Base-by-base conservation (phyloP, 2,797 vertebrate genomes). In the Thalassophryne amazonica region DNA sequence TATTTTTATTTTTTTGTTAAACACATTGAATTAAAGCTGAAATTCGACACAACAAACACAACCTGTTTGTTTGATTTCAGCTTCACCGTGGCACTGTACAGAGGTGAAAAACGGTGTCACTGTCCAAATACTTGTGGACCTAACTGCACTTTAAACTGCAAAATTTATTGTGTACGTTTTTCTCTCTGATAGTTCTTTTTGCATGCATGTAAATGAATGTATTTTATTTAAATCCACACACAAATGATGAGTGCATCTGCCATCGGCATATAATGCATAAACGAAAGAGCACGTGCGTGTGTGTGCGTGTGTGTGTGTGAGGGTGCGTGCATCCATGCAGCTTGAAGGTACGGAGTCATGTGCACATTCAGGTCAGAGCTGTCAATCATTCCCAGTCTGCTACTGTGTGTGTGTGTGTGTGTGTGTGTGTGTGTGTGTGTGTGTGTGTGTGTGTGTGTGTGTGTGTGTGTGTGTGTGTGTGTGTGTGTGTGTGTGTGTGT, bases 331-430 rank as follows among this genome's bases (percentile, higher is more conserved):
- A 22, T 28, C 49, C 39, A 45, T 33, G 19, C 83, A 74, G 76
- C 84, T 83, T 15, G 15, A 65, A 76, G 80, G 30, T 16, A 64
- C 62, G 48, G 41, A 69, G 69, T 58, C 68, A 72, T 73, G 69
- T 85, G 81, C 74, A 84, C 81, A 86, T 84, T 83, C 69, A 85
- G 84, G 83, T 88, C 80, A 88, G 58, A 69, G 73, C 82, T 88
- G 86, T 87, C 88, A 90, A 76, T 91, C 88, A 86, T 42, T n/a
- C 35, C 46, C 62, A 71, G 31, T 72, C 59, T 79, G 68, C 46
- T 56, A 18, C 8, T 31, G 30, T 49, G 34, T 47, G 21, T 27
- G 27, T 22, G n/a, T 17, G 25, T 21, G 16, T 29, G 9, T 36
- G 39, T 19, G 15, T 60, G 62, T 24, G 23, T 49, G 24, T 27